A percentile compares a stretch with the other conserved stretches of the same genome.
phyloP scores from a whole-genome alignment of 2,888 invertebrate species.

The Ophion ellenae region DNA sequence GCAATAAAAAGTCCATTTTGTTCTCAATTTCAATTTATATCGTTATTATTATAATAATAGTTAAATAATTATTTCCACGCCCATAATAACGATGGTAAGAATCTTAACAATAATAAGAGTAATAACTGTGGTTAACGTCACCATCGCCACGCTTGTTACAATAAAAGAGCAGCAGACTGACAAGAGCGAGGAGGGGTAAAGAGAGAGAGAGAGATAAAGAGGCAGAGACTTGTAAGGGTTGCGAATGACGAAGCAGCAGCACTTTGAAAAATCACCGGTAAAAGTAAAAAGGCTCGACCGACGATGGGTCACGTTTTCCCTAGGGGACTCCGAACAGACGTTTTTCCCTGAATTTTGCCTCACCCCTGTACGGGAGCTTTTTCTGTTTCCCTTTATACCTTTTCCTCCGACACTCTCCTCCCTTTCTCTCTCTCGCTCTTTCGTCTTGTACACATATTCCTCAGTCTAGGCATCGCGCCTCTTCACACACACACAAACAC shows the following conservation, averaged over 20 bases:
- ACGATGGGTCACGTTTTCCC: constrained; percentile 63
- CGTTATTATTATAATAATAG: neutral
- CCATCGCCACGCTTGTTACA: neutral
- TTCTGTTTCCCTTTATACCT: constrained; percentile 15
- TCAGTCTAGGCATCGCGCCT: neutral
- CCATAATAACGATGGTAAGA: neutral
- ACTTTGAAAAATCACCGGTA: constrained; percentile 65
- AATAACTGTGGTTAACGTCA: neutral
- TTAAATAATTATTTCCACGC: neutral
- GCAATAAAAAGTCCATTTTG: neutral
- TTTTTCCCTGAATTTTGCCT: constrained; percentile 52
- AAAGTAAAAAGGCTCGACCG: constrained; percentile 41
- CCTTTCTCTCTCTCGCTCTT: neutral
- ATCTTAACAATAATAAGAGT: neutral
- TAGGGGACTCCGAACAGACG: constrained; percentile 48
- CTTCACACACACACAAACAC: neutral
- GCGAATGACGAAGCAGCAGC: constrained; percentile 48
- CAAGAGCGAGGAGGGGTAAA: neutral
- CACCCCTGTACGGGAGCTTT: constrained; percentile 29
- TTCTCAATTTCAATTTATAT: neutral
- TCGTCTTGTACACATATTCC: neutral
- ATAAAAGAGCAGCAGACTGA: neutral
- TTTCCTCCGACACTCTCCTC: constrained; percentile 24
- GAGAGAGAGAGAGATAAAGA: neutral
- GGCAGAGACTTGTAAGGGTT: neutral